Base-by-base conservation (phyloP, 1,140 invertebrate species). In the Saxidomus purpurata region DNA sequence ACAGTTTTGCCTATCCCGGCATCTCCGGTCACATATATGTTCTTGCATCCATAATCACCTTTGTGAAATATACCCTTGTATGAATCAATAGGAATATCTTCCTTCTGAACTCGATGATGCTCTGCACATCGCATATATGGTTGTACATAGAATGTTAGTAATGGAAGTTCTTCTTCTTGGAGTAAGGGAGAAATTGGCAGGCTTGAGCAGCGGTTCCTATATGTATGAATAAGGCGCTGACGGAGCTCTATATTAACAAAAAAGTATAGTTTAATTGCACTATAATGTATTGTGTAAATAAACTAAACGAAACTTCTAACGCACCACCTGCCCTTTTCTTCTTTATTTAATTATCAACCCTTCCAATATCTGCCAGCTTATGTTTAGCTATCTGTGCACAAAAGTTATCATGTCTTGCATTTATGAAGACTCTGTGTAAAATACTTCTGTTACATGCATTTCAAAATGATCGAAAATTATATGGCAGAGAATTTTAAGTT, bases 1-100 rank as follows among this genome's bases (percentile, higher is more conserved):
- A 34, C 31, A 22, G 81, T 84, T 84, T 84, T 84, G 17, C 81
- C 81, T 19, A 69, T 38, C 2, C 81, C 81, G 17, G 81, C 61
- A 31, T 84, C 67, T 9, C 81, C 81, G 17, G 61, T 71, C 0
- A 84, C n/a, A 49, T 69, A 84, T 15, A 84, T 80, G 28, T 34
- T n/a, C 13, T 25, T 80, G 31, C 31, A 80, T 22, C 9, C 3
- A 11, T 25, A 2, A 25, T 31, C 31, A 38, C 17, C 28, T 80
- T 80, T 80, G n/a, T 17, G 1, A 40, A 80, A 80, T 1, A 80
- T 80, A 17, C 49, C 28, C 19, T 59, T 59, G 36, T 34, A 80
- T 2, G 17, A 36, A 31, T 55, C 77, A 59, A 55, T 25, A 36
- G 43, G 15, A 34, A 8, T 40, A 6, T 59, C 36, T 22, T 55